Conservation (phyloP, 2,113 vertebrate species). For the Tachuris rubrigastra region DNA sequence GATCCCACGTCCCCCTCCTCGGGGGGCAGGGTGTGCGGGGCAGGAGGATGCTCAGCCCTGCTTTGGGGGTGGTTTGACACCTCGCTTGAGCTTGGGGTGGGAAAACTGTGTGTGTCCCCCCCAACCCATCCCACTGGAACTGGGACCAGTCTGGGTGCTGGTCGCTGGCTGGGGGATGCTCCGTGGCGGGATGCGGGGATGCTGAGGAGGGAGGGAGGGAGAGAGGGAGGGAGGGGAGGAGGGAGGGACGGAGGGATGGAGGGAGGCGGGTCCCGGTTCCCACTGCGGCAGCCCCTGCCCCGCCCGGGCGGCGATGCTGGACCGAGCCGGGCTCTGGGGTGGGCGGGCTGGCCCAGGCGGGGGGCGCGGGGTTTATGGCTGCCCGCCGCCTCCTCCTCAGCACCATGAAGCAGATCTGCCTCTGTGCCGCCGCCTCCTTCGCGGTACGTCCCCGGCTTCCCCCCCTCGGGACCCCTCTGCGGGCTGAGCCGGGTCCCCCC, state of each 20-base stretch:
- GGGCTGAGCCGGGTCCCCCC: neutral
- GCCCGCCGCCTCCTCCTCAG: constrained; percentile 71
- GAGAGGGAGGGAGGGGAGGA: neutral
- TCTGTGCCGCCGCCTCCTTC: constrained; percentile 79
- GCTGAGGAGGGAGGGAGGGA: constrained; percentile 8
- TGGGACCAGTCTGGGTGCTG: neutral
- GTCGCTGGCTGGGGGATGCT: neutral
- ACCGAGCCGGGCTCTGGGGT: neutral
- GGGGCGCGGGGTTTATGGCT: constrained; percentile 65
- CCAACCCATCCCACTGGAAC: neutral
- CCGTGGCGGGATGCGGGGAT: neutral
- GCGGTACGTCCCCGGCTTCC: constrained; percentile 75
- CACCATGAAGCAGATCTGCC: constrained; percentile 86
- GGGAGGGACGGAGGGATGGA: constrained; percentile 15
- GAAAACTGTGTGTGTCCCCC: neutral
- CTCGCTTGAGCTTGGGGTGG: neutral
- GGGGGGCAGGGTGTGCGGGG: neutral
- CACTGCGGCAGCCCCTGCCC: constrained; percentile 32
- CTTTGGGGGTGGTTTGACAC: neutral
- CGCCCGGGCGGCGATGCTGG: constrained; percentile 15
- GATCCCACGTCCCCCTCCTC: neutral
- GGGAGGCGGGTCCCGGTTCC: constrained; percentile 36
- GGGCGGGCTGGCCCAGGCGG: neutral
- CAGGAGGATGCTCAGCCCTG: neutral
- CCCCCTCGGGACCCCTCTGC: neutral